Evolutionary conservation across 1,140 invertebrate genomes (phyloP), one percentile per base, ranked within the genome.

Genomic region (Drosophila sp.): DNA sequence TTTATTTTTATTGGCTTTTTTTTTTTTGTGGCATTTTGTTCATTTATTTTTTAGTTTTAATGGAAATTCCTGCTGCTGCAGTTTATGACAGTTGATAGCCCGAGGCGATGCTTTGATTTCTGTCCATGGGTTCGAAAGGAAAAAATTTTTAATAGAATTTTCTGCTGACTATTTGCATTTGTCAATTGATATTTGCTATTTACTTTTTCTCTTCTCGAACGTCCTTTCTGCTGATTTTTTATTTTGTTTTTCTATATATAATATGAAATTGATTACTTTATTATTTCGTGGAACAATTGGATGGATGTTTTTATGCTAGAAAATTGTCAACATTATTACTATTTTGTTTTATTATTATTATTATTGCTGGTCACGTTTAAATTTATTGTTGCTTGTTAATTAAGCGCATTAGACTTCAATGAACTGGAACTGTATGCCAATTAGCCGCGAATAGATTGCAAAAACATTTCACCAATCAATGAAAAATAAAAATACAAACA

Each of bases 371-470:
- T 73, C 79, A 58, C 66, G 66, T 64, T 61, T 58, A 68, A 81
- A 70, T 77, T 81, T 62, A 77, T 67, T 66, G 30, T 66, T 11
- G 57, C 30, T 40, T 76, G 80, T 84, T 84, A 76, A 84, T 84
- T 79, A 84, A 79, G 40, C 76, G 38, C 38, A 64, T 79, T 83
- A 78, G 80, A 71, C 66, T 67, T 41, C 76, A 84, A 76, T 84
- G 80, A 84, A 84, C 80, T 84, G 80, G 60, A 68, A 65, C 58
- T 63, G 64, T 60, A 68, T 79, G 63, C 66, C 76, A 79, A 84
- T 84, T 84, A 84, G 70, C 63, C 30, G 66, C 62, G 60, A 63
- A 72, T 62, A 72, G 65, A 79, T 71, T 78, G 47, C 66, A 66
- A 58, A 72, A 58, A 72, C 68, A 60, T 64, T 44, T 65, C 63